Conservation (phyloP, 2,888 invertebrate species). For the Callyntrura sp. region DNA sequence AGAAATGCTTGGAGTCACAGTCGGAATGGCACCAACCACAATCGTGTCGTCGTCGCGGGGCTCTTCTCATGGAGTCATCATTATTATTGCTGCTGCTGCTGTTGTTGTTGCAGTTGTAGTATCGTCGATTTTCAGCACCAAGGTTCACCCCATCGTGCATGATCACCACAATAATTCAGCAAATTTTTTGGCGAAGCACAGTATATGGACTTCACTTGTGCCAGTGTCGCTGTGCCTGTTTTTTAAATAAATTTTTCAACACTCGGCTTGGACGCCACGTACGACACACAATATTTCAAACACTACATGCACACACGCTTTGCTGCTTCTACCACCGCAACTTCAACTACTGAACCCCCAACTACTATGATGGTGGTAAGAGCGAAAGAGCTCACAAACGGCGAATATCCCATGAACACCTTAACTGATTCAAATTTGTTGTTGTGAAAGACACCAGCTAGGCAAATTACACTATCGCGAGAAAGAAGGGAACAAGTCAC, state of each 20-base stretch:
- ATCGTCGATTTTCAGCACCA: slow-evolving; percentile 6
- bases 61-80: slow-evolving; percentile 47
- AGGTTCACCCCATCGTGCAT: slow-evolving; percentile 35
- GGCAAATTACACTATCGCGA: slow-evolving; percentile 44
- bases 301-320: not conserved
- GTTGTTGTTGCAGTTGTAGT: not conserved
- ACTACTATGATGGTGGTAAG: slow-evolving; percentile 16
- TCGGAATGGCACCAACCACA: slow-evolving; percentile 16
- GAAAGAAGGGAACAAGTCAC: slow-evolving; percentile 46
- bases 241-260: not conserved
- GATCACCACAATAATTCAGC: slow-evolving; percentile 40
- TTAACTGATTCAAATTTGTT: slow-evolving; percentile 35
- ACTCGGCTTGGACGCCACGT: too few relatives aligned
- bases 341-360: not conserved
- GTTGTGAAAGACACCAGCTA: slow-evolving; percentile 6
- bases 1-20: slow-evolving; percentile 27
- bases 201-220: not conserved
- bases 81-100: not conserved
- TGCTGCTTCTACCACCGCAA: not conserved
- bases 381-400: slow-evolving; percentile 17
- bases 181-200: not conserved
- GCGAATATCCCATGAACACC: slow-evolving; percentile 16
- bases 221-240: not conserved
- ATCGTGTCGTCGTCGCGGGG: not conserved
- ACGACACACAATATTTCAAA: not conserved